Base-by-base conservation (phyloP, 2,797 vertebrate species). In the Alauda arvensis region DNA sequence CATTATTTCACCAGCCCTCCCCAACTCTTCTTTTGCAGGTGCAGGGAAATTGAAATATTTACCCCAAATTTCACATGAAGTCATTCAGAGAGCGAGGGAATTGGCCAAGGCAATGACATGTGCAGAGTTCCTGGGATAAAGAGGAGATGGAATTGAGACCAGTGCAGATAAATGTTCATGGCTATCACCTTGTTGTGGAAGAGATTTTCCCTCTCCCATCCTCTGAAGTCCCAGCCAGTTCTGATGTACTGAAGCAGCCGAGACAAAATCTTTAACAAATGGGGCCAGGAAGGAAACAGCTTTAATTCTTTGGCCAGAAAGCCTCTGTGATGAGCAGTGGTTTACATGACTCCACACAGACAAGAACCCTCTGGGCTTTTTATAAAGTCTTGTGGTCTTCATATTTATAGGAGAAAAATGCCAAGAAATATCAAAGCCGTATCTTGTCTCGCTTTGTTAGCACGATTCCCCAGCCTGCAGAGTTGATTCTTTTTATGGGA, bases 321-420 rank as follows among this genome's bases (percentile, higher is more conserved):
- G 72, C 19, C 60, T 75, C 69, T 75, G 69, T 81, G 91, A 83
- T 90, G 92, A 93, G 90, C 72, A 76, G 88, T 8, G 26, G 60
- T 90, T 95, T 93, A 91, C 85, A 69, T 69, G 85, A 79, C 59
- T 93, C 23, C 77, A 66, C 87, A 92, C 85, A 94, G 77, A 91
- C 90, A 87, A 56, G 90, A 94, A 60, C 74, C 86, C 48, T 79
- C 56, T 40, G 91, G 91, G 70, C 71, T 72, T 83, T 68, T 77
- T 45, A 18, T 25, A 28, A 74, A 74, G 24, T 28, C 68, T 72
- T 87, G 61, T 67, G 80, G 68, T 81, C 57, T 87, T 83, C 62
- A 31, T 87, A 69, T 77, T 74, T 89, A 28, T 33, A 71, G 83
- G 87, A 75, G 66, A 63, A 89, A 90, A 84, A 90, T 34, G 78